phyloP scores from a whole-genome alignment of 2,888 invertebrate genomes.

The Sphaerophoria taeniata region DNA sequence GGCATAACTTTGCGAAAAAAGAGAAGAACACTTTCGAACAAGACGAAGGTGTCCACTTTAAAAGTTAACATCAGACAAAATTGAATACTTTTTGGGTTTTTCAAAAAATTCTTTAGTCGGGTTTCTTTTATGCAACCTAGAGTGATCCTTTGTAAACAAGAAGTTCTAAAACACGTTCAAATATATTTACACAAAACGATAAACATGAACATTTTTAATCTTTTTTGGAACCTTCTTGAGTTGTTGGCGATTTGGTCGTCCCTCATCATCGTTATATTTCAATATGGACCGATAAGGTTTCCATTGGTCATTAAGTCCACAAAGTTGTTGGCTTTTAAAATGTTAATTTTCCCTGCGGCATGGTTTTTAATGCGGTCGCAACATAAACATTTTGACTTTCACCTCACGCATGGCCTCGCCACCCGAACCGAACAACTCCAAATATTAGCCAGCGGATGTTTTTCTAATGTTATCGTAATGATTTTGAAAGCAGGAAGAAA shows the following conservation, averaged over 20 bases:
- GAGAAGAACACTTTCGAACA: too few species aligned
- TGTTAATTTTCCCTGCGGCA: slow-evolving; percentile 51
- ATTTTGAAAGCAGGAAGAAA: slow-evolving; percentile 8
- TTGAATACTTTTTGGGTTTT: too few species aligned
- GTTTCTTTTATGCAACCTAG: too few species aligned
- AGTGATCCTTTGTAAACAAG: background rate
- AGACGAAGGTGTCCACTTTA: too few species aligned
- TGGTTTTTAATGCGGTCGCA: background rate
- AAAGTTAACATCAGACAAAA: too few species aligned
- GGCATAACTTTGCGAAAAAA: slow-evolving; percentile 15
- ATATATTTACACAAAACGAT: background rate
- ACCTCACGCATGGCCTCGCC: slow-evolving; percentile 39
- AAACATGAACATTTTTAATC: slow-evolving; percentile 16
- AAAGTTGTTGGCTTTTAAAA: slow-evolving; percentile 56
- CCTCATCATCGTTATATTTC: slow-evolving; percentile 42
- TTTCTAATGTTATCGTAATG: slow-evolving; percentile 49
- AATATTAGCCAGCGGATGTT: slow-evolving; percentile 56
- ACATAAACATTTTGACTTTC: slow-evolving; percentile 34
- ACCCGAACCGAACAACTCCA: background rate
- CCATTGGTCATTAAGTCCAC: slow-evolving; percentile 50
- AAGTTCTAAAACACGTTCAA: slow-evolving; percentile 3
- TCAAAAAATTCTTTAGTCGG: too few species aligned
- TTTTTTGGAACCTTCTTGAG: slow-evolving; percentile 6
- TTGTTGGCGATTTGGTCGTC: background rate
- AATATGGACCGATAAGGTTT: slow-evolving; percentile 59